phyloP scores from a whole-genome alignment of 2,797 vertebrate genomes.

The Accipiter badius region DNA sequence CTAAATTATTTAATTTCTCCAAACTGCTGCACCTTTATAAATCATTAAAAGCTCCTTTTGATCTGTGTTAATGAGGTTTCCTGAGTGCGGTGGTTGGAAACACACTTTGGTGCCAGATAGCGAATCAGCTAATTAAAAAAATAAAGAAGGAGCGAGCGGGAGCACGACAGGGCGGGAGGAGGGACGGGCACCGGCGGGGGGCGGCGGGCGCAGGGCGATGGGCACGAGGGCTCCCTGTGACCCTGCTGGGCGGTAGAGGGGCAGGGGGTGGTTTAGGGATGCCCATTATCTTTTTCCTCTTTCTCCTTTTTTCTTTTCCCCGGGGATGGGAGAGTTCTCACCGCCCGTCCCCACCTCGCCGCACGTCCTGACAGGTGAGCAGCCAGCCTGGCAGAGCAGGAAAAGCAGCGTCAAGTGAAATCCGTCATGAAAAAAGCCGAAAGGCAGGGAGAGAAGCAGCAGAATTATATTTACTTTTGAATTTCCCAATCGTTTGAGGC shows the following conservation, averaged over 20 bases:
- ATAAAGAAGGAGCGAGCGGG: slow-evolving; percentile 23
- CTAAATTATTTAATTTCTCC: slow-evolving; percentile 83
- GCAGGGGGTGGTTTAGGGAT: not conserved
- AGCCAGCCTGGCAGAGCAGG: not conserved
- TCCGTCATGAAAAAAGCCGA: not conserved
- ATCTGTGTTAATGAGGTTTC: slow-evolving; percentile 82
- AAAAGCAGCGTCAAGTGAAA: not conserved
- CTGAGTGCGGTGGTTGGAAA: slow-evolving; percentile 63
- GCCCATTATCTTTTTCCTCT: accelerated
- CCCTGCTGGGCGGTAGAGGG: not conserved
- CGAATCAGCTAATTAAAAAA: slow-evolving; percentile 67
- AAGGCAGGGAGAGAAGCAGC: accelerated
- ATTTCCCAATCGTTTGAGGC: not conserved
- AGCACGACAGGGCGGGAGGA: not conserved
- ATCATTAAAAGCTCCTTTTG: slow-evolving; percentile 82
- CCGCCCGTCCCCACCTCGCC: not conserved
- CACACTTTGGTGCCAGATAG: slow-evolving; percentile 20
- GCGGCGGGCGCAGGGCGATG: accelerated
- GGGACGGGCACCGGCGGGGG: not conserved
- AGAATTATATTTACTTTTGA: not conserved
- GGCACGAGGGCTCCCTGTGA: not conserved
- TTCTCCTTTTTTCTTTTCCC: not conserved
- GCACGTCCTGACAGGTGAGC: accelerated
- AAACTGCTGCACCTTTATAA: slow-evolving; percentile 81
- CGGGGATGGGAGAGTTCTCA: accelerated